Percentiles rank a stretch among this genome's conserved stretches.
Evolutionary conservation across 1,140 invertebrate species (phyloP).

Genomic region (Stegodyphus dumicola): DNA sequence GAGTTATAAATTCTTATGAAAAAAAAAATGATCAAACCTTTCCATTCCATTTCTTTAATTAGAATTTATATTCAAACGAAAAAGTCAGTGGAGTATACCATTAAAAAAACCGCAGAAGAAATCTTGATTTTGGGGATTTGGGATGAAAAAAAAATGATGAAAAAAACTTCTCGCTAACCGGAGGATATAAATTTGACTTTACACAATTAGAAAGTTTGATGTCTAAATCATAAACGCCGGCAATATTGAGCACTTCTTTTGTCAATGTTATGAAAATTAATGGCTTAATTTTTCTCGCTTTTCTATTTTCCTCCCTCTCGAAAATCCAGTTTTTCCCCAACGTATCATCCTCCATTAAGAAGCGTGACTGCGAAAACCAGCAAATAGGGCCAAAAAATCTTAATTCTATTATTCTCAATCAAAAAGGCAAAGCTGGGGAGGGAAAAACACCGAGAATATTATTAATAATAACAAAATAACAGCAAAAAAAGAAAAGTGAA

Average conservation of each 20-base stretch:
- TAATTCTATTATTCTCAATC: conserved; percentile 61
- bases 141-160: conserved; percentile 13
- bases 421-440: conserved; percentile 30
- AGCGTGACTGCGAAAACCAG: not conserved
- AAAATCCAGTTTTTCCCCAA: conserved; percentile 5
- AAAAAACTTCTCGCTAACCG: not conserved
- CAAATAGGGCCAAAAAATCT: conserved; percentile 28
- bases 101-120: not conserved
- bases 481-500: not conserved
- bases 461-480: conserved; percentile 17
- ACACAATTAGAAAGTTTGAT: conserved; percentile 60
- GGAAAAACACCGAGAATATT: conserved; percentile 16
- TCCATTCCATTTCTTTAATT: conserved; percentile 44
- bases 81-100: not conserved
- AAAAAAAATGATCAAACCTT: conserved; percentile 24
- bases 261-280: conserved; percentile 60
- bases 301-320: not conserved
- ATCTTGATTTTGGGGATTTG: not conserved
- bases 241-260: conserved; percentile 19
- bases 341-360: conserved; percentile 44
- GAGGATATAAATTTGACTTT: conserved; percentile 60
- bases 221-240: conserved; percentile 56
- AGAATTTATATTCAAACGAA: conserved; percentile 39
- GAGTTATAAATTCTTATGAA: too few species aligned
- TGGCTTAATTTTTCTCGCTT: conserved; percentile 47